phyloP scores from a whole-genome alignment of 2,797 vertebrate genomes.

The Alauda arvensis region DNA sequence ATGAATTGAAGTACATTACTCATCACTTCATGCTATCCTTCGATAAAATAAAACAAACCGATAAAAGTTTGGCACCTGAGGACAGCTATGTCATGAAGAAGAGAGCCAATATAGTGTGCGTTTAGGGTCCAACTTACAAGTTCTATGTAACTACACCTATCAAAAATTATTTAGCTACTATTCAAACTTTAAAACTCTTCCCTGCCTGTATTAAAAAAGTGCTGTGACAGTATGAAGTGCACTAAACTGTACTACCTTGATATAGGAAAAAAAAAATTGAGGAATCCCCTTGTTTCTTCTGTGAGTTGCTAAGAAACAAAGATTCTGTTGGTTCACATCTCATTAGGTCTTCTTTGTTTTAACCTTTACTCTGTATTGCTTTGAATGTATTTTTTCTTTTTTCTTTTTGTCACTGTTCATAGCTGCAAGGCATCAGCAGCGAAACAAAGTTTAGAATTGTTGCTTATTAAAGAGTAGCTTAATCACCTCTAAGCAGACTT shows the following conservation, averaged over 20 bases:
- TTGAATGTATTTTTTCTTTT: slow-evolving; percentile 59
- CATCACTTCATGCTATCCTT: slow-evolving; percentile 57
- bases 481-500: slow-evolving; percentile 53
- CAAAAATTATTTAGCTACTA: slow-evolving; percentile 59
- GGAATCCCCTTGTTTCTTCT: slow-evolving; percentile 57
- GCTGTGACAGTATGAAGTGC: slow-evolving; percentile 65
- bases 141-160: slow-evolving; percentile 46
- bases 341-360: slow-evolving; percentile 63
- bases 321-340: slow-evolving; percentile 37
- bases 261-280: slow-evolving; percentile 56
- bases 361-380: slow-evolving; percentile 74
- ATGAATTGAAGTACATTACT: slow-evolving; percentile 43
- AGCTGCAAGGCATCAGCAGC: slow-evolving; percentile 65
- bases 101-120: slow-evolving; percentile 37
- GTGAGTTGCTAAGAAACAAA: slow-evolving; percentile 63
- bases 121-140: slow-evolving; percentile 52
- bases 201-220: slow-evolving; percentile 67
- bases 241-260: slow-evolving; percentile 44
- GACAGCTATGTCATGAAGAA: slow-evolving; percentile 58
- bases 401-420: slow-evolving; percentile 56
- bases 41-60: slow-evolving; percentile 56
- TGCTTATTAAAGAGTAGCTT: slow-evolving; percentile 58
- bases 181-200: slow-evolving; percentile 63
- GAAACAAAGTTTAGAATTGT: slow-evolving; percentile 59
- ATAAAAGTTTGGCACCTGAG: slow-evolving; percentile 74